Percentiles rank a stretch among this genome's conserved stretches.
Conservation (phyloP, 2,113 vertebrate genomes). For the Tychaedon coryphoeus region DNA sequence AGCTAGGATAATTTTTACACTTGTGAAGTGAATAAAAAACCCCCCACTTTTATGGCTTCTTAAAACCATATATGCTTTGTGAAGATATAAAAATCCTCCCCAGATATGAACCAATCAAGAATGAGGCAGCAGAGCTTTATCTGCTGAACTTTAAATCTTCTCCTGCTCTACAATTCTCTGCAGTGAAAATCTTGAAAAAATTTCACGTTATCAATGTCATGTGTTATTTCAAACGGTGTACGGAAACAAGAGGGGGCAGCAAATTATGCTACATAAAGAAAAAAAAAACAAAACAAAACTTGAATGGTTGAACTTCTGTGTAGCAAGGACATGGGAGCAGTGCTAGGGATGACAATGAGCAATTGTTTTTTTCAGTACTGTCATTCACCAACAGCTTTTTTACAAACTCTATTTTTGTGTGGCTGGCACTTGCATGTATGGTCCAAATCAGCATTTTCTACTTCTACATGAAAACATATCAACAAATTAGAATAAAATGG, state of each 20-base stretch:
- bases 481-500: not conserved
- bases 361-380: not conserved
- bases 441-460: not conserved
- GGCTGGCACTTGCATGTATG: not conserved
- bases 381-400: not conserved
- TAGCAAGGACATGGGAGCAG: not conserved
- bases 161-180: not conserved
- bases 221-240: not conserved
- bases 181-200: not conserved
- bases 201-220: rapidly evolving
- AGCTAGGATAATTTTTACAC: not conserved
- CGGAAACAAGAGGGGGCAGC: not conserved
- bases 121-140: not conserved
- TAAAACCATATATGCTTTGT: not conserved
- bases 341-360: not conserved
- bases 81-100: not conserved
- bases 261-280: not conserved
- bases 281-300: not conserved
- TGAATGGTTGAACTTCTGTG: not conserved
- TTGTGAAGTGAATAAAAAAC: not conserved
- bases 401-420: not conserved
- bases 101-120: not conserved
- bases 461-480: not conserved
- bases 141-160: not conserved
- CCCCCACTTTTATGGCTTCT: not conserved